These are phyloP conservation scores for Oryzias curvinotus DNA, from an alignment of 2,113 vertebrate species.

Conservation along the genomic window DNA sequence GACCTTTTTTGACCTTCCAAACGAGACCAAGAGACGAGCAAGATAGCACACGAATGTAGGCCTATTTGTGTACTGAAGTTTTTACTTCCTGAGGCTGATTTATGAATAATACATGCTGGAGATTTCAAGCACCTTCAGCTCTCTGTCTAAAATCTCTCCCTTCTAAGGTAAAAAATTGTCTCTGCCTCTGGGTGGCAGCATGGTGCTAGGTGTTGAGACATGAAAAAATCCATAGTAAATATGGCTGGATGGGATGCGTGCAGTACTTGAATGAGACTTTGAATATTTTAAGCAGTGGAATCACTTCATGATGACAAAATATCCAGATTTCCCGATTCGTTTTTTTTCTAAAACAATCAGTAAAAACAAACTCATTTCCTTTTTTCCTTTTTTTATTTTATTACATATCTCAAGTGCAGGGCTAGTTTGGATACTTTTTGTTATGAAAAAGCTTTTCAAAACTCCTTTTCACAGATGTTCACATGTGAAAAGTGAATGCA, in stretches of 20 bases:
- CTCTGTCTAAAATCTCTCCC: conserved; percentile 23
- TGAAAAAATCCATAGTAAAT: conserved; percentile 4
- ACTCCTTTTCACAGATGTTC: no score
- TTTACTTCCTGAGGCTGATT: conserved; percentile 58
- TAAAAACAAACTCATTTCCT: not conserved
- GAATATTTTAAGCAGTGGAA: not conserved
- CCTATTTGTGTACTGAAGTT: conserved; percentile 45
- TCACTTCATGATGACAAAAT: not conserved
- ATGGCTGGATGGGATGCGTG: conserved; percentile 2
- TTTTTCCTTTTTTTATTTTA: not conserved
- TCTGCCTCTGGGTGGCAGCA: conserved; percentile 70
- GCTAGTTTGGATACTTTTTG: no score
- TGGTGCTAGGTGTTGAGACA: conserved; percentile 23
- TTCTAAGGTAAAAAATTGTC: conserved; percentile 13
- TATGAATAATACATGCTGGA: conserved; percentile 71
- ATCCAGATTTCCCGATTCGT: not conserved
- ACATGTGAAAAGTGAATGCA: no score
- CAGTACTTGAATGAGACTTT: conserved; percentile 2
- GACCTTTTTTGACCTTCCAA: conserved; percentile 52
- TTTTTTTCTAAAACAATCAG: not conserved
- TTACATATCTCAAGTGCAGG: not conserved
- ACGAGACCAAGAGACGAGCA: conserved; percentile 46
- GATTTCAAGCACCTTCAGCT: conserved; percentile 53
- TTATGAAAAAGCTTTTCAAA: no score
- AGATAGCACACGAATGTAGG: conserved; percentile 40